Conservation (phyloP, 2,888 invertebrate genomes). For the Keiferia lycopersicella region DNA sequence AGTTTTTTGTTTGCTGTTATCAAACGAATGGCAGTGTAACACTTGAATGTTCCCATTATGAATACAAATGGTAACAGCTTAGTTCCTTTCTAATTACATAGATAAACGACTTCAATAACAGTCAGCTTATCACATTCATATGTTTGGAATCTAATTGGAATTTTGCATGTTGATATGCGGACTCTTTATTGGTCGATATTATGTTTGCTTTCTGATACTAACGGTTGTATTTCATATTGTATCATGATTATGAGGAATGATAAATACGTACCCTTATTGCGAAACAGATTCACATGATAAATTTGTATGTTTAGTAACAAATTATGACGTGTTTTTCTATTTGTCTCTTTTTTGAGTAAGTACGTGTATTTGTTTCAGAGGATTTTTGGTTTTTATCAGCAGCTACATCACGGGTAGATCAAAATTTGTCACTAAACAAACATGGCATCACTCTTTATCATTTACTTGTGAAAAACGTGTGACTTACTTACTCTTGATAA, state of each 20-base stretch:
- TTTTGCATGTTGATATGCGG: constrained; percentile 79
- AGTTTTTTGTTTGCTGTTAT: constrained; percentile 47
- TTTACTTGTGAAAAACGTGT: constrained; percentile 23
- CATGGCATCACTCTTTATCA: constrained; percentile 29
- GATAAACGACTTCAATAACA: constrained; percentile 79
- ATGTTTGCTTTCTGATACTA: constrained; percentile 77
- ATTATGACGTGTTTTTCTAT: background rate
- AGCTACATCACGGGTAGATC: constrained; percentile 22
- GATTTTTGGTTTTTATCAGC: constrained; percentile 29
- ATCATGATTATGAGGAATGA: constrained; percentile 56
- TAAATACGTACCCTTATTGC: constrained; percentile 39
- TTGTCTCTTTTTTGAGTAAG: background rate
- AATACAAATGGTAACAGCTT: constrained; percentile 78
- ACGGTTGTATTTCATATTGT: constrained; percentile 70
- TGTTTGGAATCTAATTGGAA: constrained; percentile 80
- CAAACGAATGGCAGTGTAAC: constrained; percentile 58
- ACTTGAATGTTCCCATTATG: constrained; percentile 72
- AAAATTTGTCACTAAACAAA: constrained; percentile 25
- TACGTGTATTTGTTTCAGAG: background rate
- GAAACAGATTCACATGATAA: constrained; percentile 19
- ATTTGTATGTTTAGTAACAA: background rate
- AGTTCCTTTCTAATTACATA: constrained; percentile 78
- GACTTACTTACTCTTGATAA: background rate
- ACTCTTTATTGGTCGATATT: constrained; percentile 79
- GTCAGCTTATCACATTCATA: constrained; percentile 77